A percentile compares a stretch with the other conserved stretches of the same genome.
Conservation (phyloP, 2,113 vertebrate species). For the Sebastes schlegelii region DNA sequence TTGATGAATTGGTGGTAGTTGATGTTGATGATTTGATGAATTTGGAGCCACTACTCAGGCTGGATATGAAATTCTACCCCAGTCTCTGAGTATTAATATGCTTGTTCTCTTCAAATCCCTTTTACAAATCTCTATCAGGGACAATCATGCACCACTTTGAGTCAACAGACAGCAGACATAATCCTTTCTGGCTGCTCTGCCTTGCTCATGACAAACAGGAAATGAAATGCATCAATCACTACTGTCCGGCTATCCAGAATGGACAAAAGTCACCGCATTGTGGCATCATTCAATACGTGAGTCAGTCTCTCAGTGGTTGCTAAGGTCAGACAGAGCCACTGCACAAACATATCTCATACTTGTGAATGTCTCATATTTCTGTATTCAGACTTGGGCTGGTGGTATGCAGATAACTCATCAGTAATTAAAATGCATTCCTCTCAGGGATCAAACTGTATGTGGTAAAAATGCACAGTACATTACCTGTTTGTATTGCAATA, state of each 20-base stretch:
- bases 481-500: constrained; percentile 28
- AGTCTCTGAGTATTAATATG: not conserved
- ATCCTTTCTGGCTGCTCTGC: constrained; percentile 46
- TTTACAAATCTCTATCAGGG: constrained; percentile 18
- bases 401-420: constrained; percentile 20
- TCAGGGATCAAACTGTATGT: constrained; percentile 14
- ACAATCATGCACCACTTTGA: constrained; percentile 36
- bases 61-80: constrained; percentile 4
- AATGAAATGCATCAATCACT: constrained; percentile 51
- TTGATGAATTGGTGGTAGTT: not conserved
- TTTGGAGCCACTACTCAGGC: not conserved
- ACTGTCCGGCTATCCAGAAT: constrained; percentile 1
- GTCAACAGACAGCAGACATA: constrained; percentile 42
- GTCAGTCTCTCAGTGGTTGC: not conserved
- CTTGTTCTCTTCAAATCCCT: constrained; percentile 42
- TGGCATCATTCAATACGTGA: constrained; percentile 23
- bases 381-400: constrained; percentile 7
- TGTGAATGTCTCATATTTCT: not conserved
- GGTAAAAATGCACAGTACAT: constrained; percentile 5
- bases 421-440: constrained; percentile 14
- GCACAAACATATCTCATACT: not conserved
- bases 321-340: constrained; percentile 13
- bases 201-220: constrained; percentile 43
- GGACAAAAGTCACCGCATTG: constrained; percentile 21
- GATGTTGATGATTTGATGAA: constrained; percentile 3